These are phyloP conservation scores for Pseudorectes ferrugineus DNA, from an alignment of 2,113 vertebrate genomes.

Conservation along the genomic window DNA sequence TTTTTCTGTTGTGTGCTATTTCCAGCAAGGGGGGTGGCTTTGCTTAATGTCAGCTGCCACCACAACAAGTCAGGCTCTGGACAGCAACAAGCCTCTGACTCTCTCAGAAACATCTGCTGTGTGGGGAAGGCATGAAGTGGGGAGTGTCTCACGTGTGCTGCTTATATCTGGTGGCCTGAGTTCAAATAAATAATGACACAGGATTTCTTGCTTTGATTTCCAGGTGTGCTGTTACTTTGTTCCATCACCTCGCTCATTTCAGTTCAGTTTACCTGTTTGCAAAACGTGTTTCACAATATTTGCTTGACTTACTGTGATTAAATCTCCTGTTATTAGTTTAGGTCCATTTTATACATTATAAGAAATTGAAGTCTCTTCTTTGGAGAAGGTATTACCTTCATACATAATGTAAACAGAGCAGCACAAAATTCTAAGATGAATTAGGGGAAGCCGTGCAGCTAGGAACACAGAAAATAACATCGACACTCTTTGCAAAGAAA, in stretches of 20 bases:
- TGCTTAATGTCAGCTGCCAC: neutral
- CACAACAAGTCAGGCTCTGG: neutral
- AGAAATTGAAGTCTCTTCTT: neutral
- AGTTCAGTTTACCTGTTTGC: neutral
- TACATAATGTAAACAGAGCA: neutral
- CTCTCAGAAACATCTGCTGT: neutral
- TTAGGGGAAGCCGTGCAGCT: neutral
- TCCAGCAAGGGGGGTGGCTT: neutral
- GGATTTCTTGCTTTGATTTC: conserved; percentile 14
- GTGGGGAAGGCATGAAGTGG: neutral
- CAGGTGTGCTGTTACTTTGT: neutral
- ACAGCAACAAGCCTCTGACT: neutral
- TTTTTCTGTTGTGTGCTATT: neutral
- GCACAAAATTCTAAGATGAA: neutral
- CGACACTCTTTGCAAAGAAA: neutral
- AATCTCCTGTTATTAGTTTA: neutral
- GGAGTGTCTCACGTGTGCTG: neutral
- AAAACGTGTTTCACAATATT: neutral
- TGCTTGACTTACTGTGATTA: neutral
- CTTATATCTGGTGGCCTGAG: neutral
- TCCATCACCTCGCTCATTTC: neutral
- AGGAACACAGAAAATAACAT: neutral
- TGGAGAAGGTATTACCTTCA: neutral
- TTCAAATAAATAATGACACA: neutral
- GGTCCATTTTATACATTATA: neutral